A percentile compares a stretch with the other conserved stretches of the same genome.
These are phyloP conservation scores for Nycticryphes semicollaris DNA, from an alignment of 2,113 vertebrate species.

Conservation along the genomic window DNA sequence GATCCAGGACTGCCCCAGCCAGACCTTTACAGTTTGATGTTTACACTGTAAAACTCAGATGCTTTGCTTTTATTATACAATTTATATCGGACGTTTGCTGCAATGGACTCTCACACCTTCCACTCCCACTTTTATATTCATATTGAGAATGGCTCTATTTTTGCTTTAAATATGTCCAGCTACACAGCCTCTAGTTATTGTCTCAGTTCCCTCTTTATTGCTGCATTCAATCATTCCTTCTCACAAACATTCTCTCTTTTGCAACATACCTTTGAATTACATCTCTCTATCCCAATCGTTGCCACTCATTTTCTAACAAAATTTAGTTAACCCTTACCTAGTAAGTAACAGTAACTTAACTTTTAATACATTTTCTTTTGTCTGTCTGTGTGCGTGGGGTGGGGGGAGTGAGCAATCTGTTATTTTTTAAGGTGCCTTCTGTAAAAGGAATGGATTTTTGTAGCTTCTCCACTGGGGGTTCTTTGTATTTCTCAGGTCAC, in stretches of 20 bases:
- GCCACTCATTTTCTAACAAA: background rate
- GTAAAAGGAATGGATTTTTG: background rate
- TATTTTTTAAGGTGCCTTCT: background rate
- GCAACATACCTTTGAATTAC: background rate
- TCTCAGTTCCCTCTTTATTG: slow-evolving; percentile 4
- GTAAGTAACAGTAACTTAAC: background rate
- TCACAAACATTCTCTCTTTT: background rate
- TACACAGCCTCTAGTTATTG: background rate
- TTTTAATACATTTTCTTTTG: background rate
- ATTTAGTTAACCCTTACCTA: background rate
- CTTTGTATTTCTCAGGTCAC: background rate
- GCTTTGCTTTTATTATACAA: slow-evolving; percentile 20
- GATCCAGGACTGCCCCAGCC: background rate
- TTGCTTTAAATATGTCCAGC: slow-evolving; percentile 17
- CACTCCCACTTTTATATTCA: slow-evolving; percentile 17
- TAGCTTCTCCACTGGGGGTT: background rate
- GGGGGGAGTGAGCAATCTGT: background rate
- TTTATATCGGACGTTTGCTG: slow-evolving; percentile 26
- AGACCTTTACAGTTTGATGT: slow-evolving; percentile 1
- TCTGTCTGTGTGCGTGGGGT: background rate
- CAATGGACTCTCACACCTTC: background rate
- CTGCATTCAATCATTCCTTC: background rate
- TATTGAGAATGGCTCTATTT: slow-evolving; percentile 30
- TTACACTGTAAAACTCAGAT: slow-evolving; percentile 32
- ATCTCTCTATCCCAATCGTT: background rate